A percentile compares a stretch with the other conserved stretches of the same genome.
Conservation (phyloP, 2,888 invertebrate genomes). For the Drosophila sordidula region DNA sequence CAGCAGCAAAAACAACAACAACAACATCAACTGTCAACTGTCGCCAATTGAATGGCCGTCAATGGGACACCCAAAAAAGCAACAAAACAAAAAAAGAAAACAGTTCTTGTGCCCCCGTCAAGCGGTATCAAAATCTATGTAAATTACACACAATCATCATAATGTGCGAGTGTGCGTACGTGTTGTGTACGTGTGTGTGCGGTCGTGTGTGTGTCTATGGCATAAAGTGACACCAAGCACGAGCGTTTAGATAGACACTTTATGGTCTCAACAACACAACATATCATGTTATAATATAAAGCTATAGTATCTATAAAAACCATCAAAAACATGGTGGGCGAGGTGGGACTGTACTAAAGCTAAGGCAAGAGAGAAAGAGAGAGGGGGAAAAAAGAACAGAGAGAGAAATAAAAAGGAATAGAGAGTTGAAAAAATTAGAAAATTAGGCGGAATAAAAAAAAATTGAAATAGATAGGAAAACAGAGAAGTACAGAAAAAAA, state of each 20-base stretch:
- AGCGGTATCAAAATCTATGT: slow-evolving; percentile 72
- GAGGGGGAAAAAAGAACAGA: background rate
- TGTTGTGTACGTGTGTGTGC: slow-evolving; percentile 23
- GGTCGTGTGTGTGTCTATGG: slow-evolving; percentile 31
- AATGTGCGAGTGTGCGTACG: slow-evolving; percentile 43
- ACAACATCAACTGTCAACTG: slow-evolving; percentile 51
- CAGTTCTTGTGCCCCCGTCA: slow-evolving; percentile 37
- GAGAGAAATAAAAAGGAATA: no score
- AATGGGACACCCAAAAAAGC: slow-evolving; percentile 59
- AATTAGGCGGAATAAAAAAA: no score
- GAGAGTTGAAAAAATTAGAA: no score
- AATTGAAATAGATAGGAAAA: no score
- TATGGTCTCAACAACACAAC: slow-evolving; percentile 51
- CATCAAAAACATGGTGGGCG: background rate
- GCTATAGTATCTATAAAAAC: background rate
- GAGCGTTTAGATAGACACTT: slow-evolving; percentile 53
- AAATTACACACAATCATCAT: slow-evolving; percentile 76
- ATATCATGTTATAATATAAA: slow-evolving; percentile 38
- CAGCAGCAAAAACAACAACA: slow-evolving; percentile 24
- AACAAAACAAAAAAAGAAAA: slow-evolving; percentile 16
- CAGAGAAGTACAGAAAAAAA: no score
- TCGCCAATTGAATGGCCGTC: slow-evolving; percentile 67
- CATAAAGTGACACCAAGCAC: slow-evolving; percentile 62
- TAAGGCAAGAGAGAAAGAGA: no score
- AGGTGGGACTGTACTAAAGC: slow-evolving; percentile 5